phyloP scores from a whole-genome alignment of 2,888 invertebrate genomes.

The Nomada flava region DNA sequence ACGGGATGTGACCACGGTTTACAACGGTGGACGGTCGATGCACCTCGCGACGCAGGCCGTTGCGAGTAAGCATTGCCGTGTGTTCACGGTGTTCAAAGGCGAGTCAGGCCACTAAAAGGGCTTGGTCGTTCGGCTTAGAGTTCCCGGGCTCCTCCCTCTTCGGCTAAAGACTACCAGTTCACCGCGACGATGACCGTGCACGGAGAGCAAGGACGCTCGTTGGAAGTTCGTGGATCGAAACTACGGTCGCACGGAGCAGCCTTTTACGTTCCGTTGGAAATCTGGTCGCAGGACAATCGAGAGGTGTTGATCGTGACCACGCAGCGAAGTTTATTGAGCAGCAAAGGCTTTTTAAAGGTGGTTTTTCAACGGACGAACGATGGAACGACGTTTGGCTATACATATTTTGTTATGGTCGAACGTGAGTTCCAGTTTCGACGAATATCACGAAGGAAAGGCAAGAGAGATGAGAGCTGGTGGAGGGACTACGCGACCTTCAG shows the following conservation, averaged over 20 bases:
- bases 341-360: not conserved
- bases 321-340: not conserved
- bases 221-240: slow-evolving; percentile 13
- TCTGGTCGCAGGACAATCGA: not conserved
- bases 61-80: slow-evolving; percentile 32
- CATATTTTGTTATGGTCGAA: not conserved
- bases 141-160: slow-evolving; percentile 37
- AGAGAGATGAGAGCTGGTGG: slow-evolving; percentile 27
- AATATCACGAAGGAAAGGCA: slow-evolving; percentile 5
- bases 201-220: slow-evolving; percentile 53
- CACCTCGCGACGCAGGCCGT: slow-evolving; percentile 62
- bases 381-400: not conserved
- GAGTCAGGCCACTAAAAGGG: slow-evolving; percentile 49
- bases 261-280: not conserved
- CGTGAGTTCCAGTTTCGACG: not conserved
- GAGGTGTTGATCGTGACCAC: not conserved
- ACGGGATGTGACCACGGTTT: slow-evolving; percentile 70
- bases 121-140: slow-evolving; percentile 36
- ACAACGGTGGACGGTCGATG: slow-evolving; percentile 77
- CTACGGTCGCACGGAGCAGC: not conserved
- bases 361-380: not conserved
- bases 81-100: slow-evolving; percentile 30
- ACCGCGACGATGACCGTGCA: slow-evolving; percentile 27
- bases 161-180: slow-evolving; percentile 51
- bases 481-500: slow-evolving; percentile 67